Evolutionary conservation across 2,888 invertebrate species (phyloP).

Genomic region (Brachypalpus laphriformis): DNA sequence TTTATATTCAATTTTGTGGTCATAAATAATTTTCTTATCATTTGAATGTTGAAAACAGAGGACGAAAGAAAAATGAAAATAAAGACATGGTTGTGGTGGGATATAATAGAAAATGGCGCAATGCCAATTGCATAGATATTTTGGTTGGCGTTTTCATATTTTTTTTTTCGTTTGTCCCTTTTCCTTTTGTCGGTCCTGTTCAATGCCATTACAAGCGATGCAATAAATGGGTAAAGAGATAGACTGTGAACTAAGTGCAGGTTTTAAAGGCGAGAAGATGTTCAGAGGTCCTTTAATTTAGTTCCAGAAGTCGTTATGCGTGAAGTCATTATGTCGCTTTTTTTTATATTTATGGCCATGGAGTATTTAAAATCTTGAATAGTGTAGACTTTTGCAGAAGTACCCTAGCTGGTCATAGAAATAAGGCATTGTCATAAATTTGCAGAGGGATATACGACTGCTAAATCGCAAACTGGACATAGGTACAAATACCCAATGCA

Average conservation of each 20-base stretch:
- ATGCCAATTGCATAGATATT: constrained; percentile 72
- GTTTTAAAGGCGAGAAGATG: not conserved
- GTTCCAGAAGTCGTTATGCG: not conserved
- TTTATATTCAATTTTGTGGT: constrained; percentile 73
- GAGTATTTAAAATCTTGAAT: no score
- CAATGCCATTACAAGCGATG: constrained; percentile 48
- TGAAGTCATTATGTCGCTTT: no score
- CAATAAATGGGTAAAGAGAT: constrained; percentile 42
- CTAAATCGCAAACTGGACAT: no score
- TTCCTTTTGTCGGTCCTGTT: constrained; percentile 28
- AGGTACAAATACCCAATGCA: no score
- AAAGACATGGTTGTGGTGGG: constrained; percentile 55
- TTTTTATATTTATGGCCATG: no score
- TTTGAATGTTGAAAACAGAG: constrained; percentile 72
- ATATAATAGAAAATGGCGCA: constrained; percentile 71
- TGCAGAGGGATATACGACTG: no score
- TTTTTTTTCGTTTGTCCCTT: not conserved
- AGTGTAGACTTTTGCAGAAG: no score
- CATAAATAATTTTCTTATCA: constrained; percentile 74
- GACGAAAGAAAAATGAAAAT: constrained; percentile 51
- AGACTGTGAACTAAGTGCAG: constrained; percentile 44
- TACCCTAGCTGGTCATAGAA: no score
- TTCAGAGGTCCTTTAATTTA: not conserved
- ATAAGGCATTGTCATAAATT: no score
- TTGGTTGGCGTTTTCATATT: constrained; percentile 1